These are phyloP conservation scores for Carposina sasakii DNA, from an alignment of 1,140 invertebrate genomes.

Conservation along the genomic window DNA sequence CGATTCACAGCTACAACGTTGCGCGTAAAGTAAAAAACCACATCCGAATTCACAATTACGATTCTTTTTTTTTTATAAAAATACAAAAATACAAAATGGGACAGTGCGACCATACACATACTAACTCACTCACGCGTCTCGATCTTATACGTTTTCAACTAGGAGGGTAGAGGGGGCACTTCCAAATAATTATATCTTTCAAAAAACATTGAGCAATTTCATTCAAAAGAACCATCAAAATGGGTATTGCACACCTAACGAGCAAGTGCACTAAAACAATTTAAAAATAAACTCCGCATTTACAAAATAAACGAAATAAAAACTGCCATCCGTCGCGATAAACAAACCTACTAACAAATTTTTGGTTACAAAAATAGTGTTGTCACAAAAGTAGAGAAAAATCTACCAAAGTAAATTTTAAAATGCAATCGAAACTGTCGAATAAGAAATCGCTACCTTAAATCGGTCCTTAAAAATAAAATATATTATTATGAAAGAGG, in stretches of 20 bases:
- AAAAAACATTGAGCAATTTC: conserved; percentile 33
- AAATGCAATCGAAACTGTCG: conserved; percentile 36
- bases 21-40: conserved; percentile 63
- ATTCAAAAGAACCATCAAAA: conserved; percentile 47
- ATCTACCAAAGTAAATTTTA: conserved; percentile 22
- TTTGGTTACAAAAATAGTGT: conserved; percentile 7
- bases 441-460: too few relatives aligned
- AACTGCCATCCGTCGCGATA: neutral
- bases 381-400: conserved; percentile 37
- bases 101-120: conserved; percentile 59
- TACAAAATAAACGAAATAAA: conserved; percentile 28
- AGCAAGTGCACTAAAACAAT: conserved; percentile 15
- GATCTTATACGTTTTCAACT: conserved; percentile 29
- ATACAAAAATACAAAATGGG: conserved; percentile 72
- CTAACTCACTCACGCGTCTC: conserved; percentile 40
- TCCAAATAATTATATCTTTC: conserved; percentile 37
- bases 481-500: too few relatives aligned
- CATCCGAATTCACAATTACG: conserved; percentile 64
- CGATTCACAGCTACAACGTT: conserved; percentile 34
- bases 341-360: conserved; percentile 3
- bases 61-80: conserved; percentile 66
- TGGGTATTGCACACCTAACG: conserved; percentile 18
- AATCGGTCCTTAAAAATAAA: too few relatives aligned
- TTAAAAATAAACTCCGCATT: conserved; percentile 24
- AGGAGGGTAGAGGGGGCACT: conserved; percentile 39